Base-by-base conservation (phyloP, 2,888 invertebrate species). In the Chrysolina americana region DNA sequence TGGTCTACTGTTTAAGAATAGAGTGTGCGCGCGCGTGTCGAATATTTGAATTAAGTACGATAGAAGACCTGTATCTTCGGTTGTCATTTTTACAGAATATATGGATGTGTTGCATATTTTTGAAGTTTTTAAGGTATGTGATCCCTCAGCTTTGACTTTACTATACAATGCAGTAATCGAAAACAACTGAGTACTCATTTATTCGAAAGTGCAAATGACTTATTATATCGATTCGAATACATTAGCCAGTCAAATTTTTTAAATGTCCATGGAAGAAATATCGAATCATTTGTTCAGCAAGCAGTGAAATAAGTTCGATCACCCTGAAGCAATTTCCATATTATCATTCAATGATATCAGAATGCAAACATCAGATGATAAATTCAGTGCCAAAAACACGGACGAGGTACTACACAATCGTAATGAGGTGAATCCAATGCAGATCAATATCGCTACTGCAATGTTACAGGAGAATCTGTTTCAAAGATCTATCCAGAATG, bases 381-480 rank as follows among this genome's bases (percentile, higher is more conserved):
- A 73, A 21, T 44, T 66, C 41, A 41, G 64, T 21, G 28, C 66
- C n/a, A 50, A 48, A 66, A n/a, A 50, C 50, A 15, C 65, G 36
- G 65, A 65, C 23, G 63, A 53, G 44, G 41, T 23, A 56, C 23
- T 36, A 44, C 10, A 9, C 41, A 23, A 8, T 41, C 15, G 36
- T 28, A 48, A 72, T 6, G 75, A 75, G 15, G 75, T 69, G 28
- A 69, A 71, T 44, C 65, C 23, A n/a, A 59, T 70, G 65, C 68
- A 74, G 59, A 69, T 73, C 62, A 74, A 72, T n/a, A 68, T 71
- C 44, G 76, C 76, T n/a, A 73, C 70, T 13, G 73, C 73, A 53
- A 91, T 93, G 80, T 86, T 92, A 80, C 92, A 92, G 87, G 92
- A 92, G 85, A 92, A 92, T 80, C 90, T 92, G 88, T 87, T 92